Evolutionary conservation across 1,140 invertebrate genomes (phyloP).

Genomic region (Drosophila seguyi): DNA sequence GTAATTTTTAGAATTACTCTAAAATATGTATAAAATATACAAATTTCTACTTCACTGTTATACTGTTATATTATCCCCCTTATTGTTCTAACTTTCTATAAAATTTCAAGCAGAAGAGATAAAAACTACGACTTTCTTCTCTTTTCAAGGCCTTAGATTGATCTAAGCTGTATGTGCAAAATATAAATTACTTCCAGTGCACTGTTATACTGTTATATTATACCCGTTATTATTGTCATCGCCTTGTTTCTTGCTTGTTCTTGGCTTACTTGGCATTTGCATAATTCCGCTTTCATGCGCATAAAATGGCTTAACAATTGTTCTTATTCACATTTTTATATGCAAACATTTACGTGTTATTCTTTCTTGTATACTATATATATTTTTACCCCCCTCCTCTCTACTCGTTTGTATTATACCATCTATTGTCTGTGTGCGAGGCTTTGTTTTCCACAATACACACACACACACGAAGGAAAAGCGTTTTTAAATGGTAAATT

Average conservation of each 20-base stretch:
- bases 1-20: neutral
- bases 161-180: neutral
- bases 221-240: constrained; percentile 2
- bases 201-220: constrained; percentile 4
- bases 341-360: constrained; percentile 45
- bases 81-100: neutral
- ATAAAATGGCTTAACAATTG: constrained; percentile 68
- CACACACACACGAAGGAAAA: constrained; percentile 19
- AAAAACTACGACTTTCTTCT: too few relatives aligned
- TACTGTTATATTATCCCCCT: constrained; percentile 1
- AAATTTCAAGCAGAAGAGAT: too few relatives aligned
- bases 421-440: constrained; percentile 49
- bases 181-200: neutral
- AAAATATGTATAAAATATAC: neutral
- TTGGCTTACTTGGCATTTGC: constrained; percentile 53
- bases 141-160: neutral
- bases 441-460: constrained; percentile 47
- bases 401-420: constrained; percentile 36
- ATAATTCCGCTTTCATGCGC: constrained; percentile 66
- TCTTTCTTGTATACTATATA: constrained; percentile 15
- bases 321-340: constrained; percentile 47
- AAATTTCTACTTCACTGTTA: neutral
- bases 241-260: constrained; percentile 2
- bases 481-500: constrained; percentile 73
- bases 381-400: constrained; percentile 3